A percentile compares a stretch with the other conserved stretches of the same genome.
These are phyloP conservation scores for Varroa destructor DNA, from an alignment of 1,140 invertebrate species.

Conservation along the genomic window DNA sequence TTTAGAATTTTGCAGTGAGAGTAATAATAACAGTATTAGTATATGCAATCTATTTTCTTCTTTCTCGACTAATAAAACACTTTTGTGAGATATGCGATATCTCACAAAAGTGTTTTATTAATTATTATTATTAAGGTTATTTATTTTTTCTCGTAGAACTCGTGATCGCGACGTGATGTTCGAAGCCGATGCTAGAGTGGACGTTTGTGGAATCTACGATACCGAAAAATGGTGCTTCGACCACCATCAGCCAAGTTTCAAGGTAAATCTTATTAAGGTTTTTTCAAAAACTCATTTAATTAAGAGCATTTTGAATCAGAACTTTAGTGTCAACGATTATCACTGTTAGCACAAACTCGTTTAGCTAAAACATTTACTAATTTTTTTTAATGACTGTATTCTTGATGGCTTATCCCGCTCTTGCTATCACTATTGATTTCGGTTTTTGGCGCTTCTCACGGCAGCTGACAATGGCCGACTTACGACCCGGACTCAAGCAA, in stretches of 20 bases:
- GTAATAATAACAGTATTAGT: too few relatives aligned
- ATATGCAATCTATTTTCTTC: too few relatives aligned
- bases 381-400: constrained; percentile 42
- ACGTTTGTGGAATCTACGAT: constrained; percentile 84
- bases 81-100: too few relatives aligned
- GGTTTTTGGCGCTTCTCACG: too few relatives aligned
- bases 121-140: too few relatives aligned
- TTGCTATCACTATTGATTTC: too few relatives aligned
- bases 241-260: constrained; percentile 70
- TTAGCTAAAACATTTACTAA: constrained; percentile 36
- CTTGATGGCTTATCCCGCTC: too few relatives aligned
- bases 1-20: too few relatives aligned
- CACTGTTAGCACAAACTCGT: neutral
- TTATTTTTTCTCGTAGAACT: constrained; percentile 41
- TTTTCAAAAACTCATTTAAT: constrained; percentile 5
- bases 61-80: too few relatives aligned
- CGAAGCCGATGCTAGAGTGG: constrained; percentile 83
- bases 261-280: constrained; percentile 30
- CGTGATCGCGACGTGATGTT: constrained; percentile 53
- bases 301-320: too few relatives aligned
- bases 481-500: constrained; percentile 44
- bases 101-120: too few relatives aligned
- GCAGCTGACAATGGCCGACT: constrained; percentile 44
- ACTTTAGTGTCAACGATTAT: too few relatives aligned
- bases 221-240: constrained; percentile 64